Evolutionary conservation across 2,888 invertebrate genomes (phyloP), one percentile per base, ranked within the genome.

Genomic region (Opisthograptis luteolata): DNA sequence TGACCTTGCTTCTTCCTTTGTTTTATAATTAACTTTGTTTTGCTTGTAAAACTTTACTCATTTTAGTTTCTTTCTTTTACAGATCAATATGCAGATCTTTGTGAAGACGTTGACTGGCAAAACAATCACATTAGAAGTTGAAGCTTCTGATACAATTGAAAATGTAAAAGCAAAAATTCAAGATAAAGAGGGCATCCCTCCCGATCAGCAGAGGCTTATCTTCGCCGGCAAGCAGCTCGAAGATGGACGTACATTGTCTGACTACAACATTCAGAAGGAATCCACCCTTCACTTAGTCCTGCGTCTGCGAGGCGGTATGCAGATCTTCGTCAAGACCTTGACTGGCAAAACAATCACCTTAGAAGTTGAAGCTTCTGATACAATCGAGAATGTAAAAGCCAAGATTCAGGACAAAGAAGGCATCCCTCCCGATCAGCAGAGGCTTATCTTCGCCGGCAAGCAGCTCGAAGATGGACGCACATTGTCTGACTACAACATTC

Each of bases 211-310:
- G 69, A 76, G 92, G 49, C 68, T 93, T 42, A 93, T 93, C 61
- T 93, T 92, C 58, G 93, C 92, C 22, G 93, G 93, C 1, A 93
- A 92, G 58, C 93, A 93, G 63, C 68, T 93, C 27, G 93, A 93
- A 77, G 93, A 93, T 80, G 92, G 92, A 0, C 83, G 93, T 17
- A 93, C 92, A 0, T 42, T 71, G 3, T 92, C 92, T 0, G 93
- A 93, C 66, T 93, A 93, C 75, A 93, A 93, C 62, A 93, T 93
- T 55, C 93, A 93, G 62, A 93, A 93, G 59, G 92, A 92, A 68
- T 91, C 92, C 0, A 92, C 92, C 6, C 84, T 92, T 28, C 92
- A 92, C 64, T 70, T 92, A 58, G 92, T 92, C 1, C 73, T 93
- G 5, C 82, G 92, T 66, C 81, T 74, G 30, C 64, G 86, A 49